phyloP scores from a whole-genome alignment of 1,140 invertebrate genomes.

The Cecropterus lyciades region DNA sequence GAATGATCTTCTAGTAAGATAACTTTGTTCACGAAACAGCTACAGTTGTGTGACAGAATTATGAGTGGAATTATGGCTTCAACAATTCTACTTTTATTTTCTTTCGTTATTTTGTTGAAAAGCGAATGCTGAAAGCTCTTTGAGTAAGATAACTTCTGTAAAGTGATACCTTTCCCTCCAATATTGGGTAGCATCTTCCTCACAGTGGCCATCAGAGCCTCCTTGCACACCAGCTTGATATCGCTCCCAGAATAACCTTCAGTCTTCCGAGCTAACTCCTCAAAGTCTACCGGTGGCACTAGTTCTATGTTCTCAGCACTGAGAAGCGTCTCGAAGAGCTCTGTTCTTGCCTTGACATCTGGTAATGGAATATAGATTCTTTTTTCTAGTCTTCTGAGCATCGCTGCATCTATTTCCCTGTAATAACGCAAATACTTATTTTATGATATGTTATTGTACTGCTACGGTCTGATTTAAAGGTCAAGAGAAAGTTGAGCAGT shows the following conservation, averaged over 20 bases:
- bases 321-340: slow-evolving; percentile 88
- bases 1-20: no score
- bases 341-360: slow-evolving; percentile 85
- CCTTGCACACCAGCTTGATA: slow-evolving; percentile 94
- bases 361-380: slow-evolving; percentile 93
- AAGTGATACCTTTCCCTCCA: slow-evolving; percentile 50
- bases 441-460: no score
- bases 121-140: no score
- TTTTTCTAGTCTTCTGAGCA: slow-evolving; percentile 95
- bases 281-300: slow-evolving; percentile 70
- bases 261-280: slow-evolving; percentile 86
- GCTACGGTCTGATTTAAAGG: no score
- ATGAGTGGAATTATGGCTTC: no score
- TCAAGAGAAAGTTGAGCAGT: no score
- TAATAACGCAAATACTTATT: background rate
- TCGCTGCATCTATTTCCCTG: slow-evolving; percentile 95
- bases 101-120: no score
- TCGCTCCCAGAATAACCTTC: slow-evolving; percentile 95
- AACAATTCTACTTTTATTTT: no score
- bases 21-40: no score
- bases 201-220: slow-evolving; percentile 88
- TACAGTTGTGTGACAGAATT: no score
- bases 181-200: slow-evolving; percentile 69
- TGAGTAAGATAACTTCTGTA: no score
- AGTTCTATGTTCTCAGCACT: slow-evolving; percentile 70